Evolutionary conservation across 2,797 vertebrate species (phyloP), one percentile per base, ranked within the genome.

Genomic region (Cottoperca gobio): DNA sequence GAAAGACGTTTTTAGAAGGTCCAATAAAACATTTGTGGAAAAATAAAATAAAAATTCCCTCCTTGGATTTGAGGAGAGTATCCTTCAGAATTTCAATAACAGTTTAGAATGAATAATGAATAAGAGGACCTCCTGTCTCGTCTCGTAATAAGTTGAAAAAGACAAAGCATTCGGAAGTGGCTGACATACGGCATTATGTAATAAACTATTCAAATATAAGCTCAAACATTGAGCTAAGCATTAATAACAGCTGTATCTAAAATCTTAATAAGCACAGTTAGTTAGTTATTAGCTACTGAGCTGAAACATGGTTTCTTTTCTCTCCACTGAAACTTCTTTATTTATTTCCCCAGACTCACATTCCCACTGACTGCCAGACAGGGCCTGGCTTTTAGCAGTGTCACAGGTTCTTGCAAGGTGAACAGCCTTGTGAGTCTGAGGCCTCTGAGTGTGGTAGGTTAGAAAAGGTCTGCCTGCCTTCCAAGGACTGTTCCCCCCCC

Each of bases 301-400:
- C 17, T 58, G 33, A 21, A 54, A 66, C 59, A 42, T 23, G 9
- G 6, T 6, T 62, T 71, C 49, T 66, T 75, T 70, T 50, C 37
- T 60, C n/a, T 73, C 63, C 64, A 4, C 53, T 46, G 67, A 84
- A 49, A 73, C 37, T 43, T 59, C 6, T 63, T 28, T 62, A 33
- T 48, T 7, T 61, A 6, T 37, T 50, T 60, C 69, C 40, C 19
- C 24, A 58, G 35, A 72, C 53, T 67, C 37, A 46, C 26, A 64
- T 81, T 82, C 63, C 74, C 11, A 4, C 40, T 80, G 72, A 84
- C 83, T 85, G 70, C 74, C 64, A 73, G 66, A 86, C 58, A 78
- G 76, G 70, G 23, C 35, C 77, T 42, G 66, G 79, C 86, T 93
- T 93, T 90, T 90, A 93, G 73, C 84, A 60, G 79, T 83, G 73